These are phyloP conservation scores for Drosophila pandora DNA, from an alignment of 1,140 invertebrate genomes.

Conservation along the genomic window DNA sequence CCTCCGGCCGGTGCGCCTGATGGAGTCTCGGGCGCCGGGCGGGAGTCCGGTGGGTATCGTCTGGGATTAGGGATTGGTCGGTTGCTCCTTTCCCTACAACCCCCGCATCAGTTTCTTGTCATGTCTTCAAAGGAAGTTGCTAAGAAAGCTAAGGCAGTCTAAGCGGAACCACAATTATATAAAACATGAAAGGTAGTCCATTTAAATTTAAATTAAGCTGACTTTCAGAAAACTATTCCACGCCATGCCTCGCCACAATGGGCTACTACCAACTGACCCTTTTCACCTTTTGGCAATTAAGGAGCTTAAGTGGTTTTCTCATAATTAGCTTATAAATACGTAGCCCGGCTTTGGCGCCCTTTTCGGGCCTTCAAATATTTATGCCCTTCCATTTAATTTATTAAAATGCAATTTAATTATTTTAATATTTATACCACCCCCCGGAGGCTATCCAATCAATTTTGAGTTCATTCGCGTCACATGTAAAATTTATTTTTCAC, in stretches of 20 bases:
- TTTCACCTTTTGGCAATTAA: conserved; percentile 38
- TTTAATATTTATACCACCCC: conserved; percentile 45
- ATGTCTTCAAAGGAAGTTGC: conserved; percentile 4
- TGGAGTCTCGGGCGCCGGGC: conserved; percentile 16
- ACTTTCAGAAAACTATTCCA: conserved; percentile 6
- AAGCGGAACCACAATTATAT: conserved; percentile 12
- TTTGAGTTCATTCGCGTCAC: conserved; percentile 46
- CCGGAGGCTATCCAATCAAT: conserved; percentile 33
- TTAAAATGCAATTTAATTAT: conserved; percentile 61
- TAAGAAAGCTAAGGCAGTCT: not conserved
- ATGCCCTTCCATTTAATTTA: conserved; percentile 50
- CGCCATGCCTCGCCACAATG: conserved; percentile 6
- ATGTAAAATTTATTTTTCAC: conserved; percentile 55
- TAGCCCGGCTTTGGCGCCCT: not conserved
- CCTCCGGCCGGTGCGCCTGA: conserved; percentile 65
- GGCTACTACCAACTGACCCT: conserved; percentile 7
- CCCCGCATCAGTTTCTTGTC: conserved; percentile 7
- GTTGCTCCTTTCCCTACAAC: not conserved
- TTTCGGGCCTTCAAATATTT: conserved; percentile 23
- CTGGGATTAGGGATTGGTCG: conserved; percentile 42
- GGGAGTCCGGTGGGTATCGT: conserved; percentile 1
- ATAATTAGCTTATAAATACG: conserved; percentile 31
- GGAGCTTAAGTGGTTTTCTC: conserved; percentile 27
- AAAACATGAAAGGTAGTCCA: conserved; percentile 2
- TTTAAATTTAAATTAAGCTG: conserved; percentile 11